Evolutionary conservation across 2,888 invertebrate species (phyloP), one percentile per base, ranked within the genome.

Genomic region (Papilio demoleus): DNA sequence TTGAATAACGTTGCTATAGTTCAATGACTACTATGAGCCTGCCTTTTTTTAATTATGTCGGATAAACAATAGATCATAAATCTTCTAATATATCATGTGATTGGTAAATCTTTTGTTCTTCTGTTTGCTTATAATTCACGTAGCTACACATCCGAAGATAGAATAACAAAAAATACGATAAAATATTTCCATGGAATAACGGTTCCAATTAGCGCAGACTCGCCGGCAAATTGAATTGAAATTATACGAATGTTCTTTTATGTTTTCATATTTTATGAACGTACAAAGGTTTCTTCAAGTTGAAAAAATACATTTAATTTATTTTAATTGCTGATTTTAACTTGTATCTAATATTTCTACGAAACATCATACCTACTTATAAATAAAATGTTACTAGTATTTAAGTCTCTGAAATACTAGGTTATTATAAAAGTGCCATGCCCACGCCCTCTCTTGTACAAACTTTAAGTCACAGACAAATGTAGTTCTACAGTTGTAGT

Each of bases 131-230:
- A 27, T 53, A 53, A 53, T 53, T 53, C 27, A 8, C 53, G 53
- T 53, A 14, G 2, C 14, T 53, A 53, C 27, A 53, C 27, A 53
- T n/a, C 27, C 27, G 27, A n/a, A 27, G 53, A 53, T 27, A 53
- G 27, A 53, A 53, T 53, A 27, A 53, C 53, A 53, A 27, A 53
- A 50, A 53, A 53, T 14, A 27, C 50, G 27, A 27, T 53, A 53
- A 53, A 53, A 53, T 27, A 53, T 27, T 53, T 27, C 27, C 27
- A n/a, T 14, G 27, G 27, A 53, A 53, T 53, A 53, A 53, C 53
- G 53, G 53, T 53, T 50, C 53, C 53, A 53, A 53, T 53, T 53
- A 53, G 53, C 53, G 53, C 53, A 53, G 53, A 53, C 53, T 53
- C 53, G 53, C 14, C 53, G 53, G 53, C 53, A 53, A 53, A 53